Evolutionary conservation across 2,888 invertebrate species (phyloP).

Genomic region (Encarsia formosa): DNA sequence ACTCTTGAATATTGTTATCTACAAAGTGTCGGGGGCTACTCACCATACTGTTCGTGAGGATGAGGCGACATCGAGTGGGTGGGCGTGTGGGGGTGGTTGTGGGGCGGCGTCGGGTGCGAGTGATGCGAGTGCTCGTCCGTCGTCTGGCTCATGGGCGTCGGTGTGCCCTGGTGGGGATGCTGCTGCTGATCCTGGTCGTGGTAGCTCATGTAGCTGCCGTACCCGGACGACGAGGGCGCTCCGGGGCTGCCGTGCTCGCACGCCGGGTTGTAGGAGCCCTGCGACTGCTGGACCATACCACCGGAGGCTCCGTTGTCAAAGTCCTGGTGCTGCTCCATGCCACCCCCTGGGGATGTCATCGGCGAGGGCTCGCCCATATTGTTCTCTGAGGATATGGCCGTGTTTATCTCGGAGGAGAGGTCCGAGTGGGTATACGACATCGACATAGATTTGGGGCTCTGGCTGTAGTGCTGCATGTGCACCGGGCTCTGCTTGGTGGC

Average conservation of each 20-base stretch:
- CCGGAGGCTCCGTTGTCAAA: conserved; percentile 60
- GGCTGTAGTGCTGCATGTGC: conserved; percentile 51
- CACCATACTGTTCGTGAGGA: conserved; percentile 46
- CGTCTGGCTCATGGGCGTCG: conserved; percentile 44
- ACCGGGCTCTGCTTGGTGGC: conserved; percentile 37
- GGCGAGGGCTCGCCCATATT: conserved; percentile 62
- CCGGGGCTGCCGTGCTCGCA: conserved; percentile 43
- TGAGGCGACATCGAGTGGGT: conserved; percentile 48
- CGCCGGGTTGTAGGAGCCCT: conserved; percentile 56
- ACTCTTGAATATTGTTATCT: neutral
- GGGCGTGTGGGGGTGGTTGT: conserved; percentile 46
- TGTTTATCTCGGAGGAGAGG: conserved; percentile 72
- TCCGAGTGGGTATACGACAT: conserved; percentile 67
- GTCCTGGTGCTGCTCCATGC: conserved; percentile 66
- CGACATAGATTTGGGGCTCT: conserved; percentile 50
- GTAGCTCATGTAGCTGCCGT: conserved; percentile 46
- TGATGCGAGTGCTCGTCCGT: conserved; percentile 46
- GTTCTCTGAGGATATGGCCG: conserved; percentile 69
- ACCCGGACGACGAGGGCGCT: conserved; percentile 44
- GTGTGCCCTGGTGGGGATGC: conserved; percentile 44
- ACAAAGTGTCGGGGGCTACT: no score
- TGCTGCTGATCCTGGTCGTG: conserved; percentile 43
- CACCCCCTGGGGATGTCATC: conserved; percentile 64
- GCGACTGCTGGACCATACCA: conserved; percentile 42
- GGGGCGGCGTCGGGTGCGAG: conserved; percentile 47